Evolutionary conservation across 2,888 invertebrate species (phyloP), one percentile per base, ranked within the genome.

Genomic region (Drosophila multiciliata): DNA sequence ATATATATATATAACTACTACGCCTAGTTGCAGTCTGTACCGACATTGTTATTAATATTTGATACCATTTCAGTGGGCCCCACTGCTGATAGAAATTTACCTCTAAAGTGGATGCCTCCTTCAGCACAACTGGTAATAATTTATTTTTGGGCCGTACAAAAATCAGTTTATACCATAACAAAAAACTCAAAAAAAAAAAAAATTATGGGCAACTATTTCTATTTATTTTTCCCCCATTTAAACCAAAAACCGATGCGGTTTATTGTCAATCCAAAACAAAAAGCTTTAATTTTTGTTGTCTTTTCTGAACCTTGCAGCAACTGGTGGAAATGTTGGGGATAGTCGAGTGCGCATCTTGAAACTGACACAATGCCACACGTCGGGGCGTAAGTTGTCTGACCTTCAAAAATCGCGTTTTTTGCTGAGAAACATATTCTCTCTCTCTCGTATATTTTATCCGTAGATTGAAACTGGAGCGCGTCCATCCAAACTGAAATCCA

Each of bases 231-330:
- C n/a, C 26, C 45, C 20, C 58, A 50, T 49, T 38, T 32, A 40
- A 48, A 64, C 23, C 32, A 5, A 8, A 45, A 45, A 20, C 40
- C 61, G 54, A 60, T 35, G 20, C 33, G 49, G 57, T 32, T 26
- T 40, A 33, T 49, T 33, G 17, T 54, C 2, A 5, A 55, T 38
- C 9, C 11, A 45, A 23, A 20, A 59, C 17, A 15, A 45, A 45
- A 45, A 15, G 20, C 29, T 76, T 73, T 81, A 87, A 81, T 74
- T 54, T 53, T 71, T 42, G 5, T 66, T 71, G 64, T 89, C 89
- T 80, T 89, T 68, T 85, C 67, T 84, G 77, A 87, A 84, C 52
- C 52, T 84, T 85, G 57, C 85, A 85, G 85, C 83, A 50, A 72
- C 58, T 61, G 62, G 80, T 38, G 62, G 63, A 65, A 72, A 53